A percentile compares a stretch with the other conserved stretches of the same genome.
Evolutionary conservation across 37 sponge, comb jelly and placozoan genomes (phyloP).

Genomic region (Beroe forskalii): DNA sequence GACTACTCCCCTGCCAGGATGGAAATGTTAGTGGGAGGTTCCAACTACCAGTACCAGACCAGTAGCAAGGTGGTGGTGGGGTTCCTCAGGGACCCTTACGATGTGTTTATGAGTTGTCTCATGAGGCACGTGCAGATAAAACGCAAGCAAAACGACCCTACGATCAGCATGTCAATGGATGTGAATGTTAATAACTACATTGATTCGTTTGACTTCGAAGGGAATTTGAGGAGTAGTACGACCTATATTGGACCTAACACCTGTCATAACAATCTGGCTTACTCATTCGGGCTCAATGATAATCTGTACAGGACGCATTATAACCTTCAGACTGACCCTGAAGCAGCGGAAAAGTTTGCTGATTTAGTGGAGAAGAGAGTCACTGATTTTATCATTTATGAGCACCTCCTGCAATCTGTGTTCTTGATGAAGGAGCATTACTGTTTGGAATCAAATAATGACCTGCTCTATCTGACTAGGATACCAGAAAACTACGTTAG

Average conservation of each 20-base stretch:
- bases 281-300: slow-evolving; percentile 19
- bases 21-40: background rate
- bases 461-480: slow-evolving; percentile 11
- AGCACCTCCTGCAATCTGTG: background rate
- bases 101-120: slow-evolving; percentile 29
- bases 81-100: slow-evolving; percentile 33
- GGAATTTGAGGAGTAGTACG: background rate
- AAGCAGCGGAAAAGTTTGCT: slow-evolving; percentile 39
- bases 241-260: background rate
- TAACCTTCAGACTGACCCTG: slow-evolving; percentile 14
- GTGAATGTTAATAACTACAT: slow-evolving; percentile 12
- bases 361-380: slow-evolving; percentile 12
- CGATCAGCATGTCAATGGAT: slow-evolving; percentile 5
- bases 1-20: background rate
- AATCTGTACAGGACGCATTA: background rate
- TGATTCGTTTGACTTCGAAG: background rate
- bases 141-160: background rate
- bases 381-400: slow-evolving; percentile 22
- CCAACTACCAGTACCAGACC: background rate
- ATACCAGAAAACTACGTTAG: slow-evolving; percentile 19
- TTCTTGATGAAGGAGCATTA: slow-evolving; percentile 21
- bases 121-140: background rate
- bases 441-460: background rate
- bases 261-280: background rate
- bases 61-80: slow-evolving; percentile 31